These are phyloP conservation scores for Syrista parreyssii DNA, from an alignment of 2,888 invertebrate species.

Conservation along the genomic window DNA sequence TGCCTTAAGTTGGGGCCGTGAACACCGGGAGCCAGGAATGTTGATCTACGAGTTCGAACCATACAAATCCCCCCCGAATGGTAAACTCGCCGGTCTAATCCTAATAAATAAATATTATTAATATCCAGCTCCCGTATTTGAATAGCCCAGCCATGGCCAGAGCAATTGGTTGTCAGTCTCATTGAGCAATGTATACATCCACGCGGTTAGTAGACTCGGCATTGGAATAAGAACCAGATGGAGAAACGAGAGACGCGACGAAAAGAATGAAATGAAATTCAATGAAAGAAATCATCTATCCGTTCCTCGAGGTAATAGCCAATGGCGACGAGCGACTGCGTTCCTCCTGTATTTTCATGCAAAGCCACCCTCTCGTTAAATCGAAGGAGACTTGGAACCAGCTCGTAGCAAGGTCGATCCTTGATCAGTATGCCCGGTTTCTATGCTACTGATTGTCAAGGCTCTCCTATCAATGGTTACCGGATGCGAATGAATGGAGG, in stretches of 20 bases:
- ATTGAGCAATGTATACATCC: background rate
- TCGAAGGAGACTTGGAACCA: background rate
- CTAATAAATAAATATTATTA: conserved; percentile 47
- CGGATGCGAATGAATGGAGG: conserved; percentile 50
- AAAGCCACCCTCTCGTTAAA: background rate
- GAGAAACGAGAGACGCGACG: background rate
- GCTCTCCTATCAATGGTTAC: conserved; percentile 43
- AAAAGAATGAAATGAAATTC: background rate
- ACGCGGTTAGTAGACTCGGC: background rate
- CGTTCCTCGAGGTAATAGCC: background rate
- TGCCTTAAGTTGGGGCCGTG: conserved; percentile 26
- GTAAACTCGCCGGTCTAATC: conserved; percentile 23
- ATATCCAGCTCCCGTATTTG: conserved; percentile 41
- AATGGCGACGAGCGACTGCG: background rate
- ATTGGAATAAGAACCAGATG: background rate
- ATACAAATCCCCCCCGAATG: conserved; percentile 24
- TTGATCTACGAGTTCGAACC: conserved; percentile 51
- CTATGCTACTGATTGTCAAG: background rate
- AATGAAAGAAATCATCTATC: background rate
- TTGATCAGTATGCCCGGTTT: conserved; percentile 31
- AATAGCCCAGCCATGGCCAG: conserved; percentile 27
- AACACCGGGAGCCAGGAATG: conserved; percentile 53
- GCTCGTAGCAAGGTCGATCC: conserved; percentile 13
- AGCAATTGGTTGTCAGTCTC: conserved; percentile 13
- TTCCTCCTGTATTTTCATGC: background rate